phyloP scores from a whole-genome alignment of 92 coral and sea anemone genomes.

The Epizoanthus stellaris region DNA sequence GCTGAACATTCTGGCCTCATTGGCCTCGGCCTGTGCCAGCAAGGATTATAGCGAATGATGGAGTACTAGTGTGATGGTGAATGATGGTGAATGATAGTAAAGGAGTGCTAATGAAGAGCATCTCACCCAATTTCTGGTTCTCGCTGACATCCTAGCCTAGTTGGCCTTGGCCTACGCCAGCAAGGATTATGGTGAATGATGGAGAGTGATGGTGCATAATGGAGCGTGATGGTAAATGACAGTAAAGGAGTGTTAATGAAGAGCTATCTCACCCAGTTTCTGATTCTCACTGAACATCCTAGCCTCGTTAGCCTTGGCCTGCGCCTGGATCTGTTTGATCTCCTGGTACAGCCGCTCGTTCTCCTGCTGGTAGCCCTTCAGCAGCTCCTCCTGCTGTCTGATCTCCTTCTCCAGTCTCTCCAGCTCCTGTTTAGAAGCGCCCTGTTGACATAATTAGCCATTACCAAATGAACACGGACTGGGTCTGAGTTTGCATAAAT shows the following conservation, averaged over 20 bases:
- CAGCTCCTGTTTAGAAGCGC: slow-evolving; percentile 86
- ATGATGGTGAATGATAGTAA: no score
- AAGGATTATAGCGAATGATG: no score
- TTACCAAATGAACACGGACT: no score
- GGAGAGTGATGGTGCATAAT: no score
- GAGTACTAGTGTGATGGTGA: no score
- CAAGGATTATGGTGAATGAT: no score
- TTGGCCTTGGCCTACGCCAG: no score
- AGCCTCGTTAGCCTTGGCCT: slow-evolving; percentile 81
- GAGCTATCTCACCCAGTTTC: slow-evolving; percentile 75
- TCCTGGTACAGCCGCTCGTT: slow-evolving; percentile 92
- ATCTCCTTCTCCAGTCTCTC: slow-evolving; percentile 89
- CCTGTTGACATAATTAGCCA: slow-evolving; percentile 43
- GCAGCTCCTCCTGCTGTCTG: slow-evolving; percentile 89
- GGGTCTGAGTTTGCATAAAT: no score
- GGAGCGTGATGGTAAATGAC: neutral
- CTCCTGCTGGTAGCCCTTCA: slow-evolving; percentile 95
- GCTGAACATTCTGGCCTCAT: neutral
- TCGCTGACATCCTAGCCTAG: no score
- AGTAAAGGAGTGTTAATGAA: neutral
- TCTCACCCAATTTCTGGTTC: no score
- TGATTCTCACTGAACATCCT: slow-evolving; percentile 97
- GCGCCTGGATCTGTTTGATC: slow-evolving; percentile 89
- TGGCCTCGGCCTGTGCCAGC: no score
- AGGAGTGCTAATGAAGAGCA: no score